A percentile compares a stretch with the other conserved stretches of the same genome.
phyloP scores from a whole-genome alignment of 2,113 vertebrate genomes.

The Desmodus rotundus region DNA sequence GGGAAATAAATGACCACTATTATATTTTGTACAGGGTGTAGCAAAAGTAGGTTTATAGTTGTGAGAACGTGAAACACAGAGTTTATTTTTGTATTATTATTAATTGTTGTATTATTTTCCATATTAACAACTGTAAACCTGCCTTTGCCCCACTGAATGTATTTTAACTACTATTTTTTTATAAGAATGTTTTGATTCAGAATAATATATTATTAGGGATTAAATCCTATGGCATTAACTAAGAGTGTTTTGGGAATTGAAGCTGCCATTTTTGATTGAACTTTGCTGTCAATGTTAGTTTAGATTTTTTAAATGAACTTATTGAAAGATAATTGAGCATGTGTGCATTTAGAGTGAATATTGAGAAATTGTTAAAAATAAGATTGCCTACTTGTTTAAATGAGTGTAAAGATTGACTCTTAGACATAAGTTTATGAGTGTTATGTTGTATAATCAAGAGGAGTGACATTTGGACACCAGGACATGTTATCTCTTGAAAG shows the following conservation, averaged over 20 bases:
- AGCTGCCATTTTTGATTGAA: neutral
- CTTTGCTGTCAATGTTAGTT: neutral
- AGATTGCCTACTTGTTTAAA: neutral
- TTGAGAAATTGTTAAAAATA: neutral
- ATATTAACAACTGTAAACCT: neutral
- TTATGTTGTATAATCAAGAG: neutral
- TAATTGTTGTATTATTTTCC: too few relatives aligned
- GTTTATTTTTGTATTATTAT: too few relatives aligned
- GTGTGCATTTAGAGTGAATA: neutral
- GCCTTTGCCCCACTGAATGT: neutral
- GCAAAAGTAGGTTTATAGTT: neutral
- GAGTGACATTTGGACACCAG: neutral
- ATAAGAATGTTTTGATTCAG: neutral
- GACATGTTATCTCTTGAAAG: neutral
- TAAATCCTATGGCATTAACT: neutral
- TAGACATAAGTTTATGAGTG: neutral
- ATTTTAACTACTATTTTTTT: neutral
- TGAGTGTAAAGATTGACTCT: neutral
- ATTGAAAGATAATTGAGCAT: neutral
- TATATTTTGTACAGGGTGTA: neutral
- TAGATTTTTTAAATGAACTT: neutral
- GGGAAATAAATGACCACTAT: neutral
- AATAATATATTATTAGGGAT: neutral
- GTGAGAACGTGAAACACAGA: too few relatives aligned
- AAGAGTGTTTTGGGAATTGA: neutral